Conservation (phyloP, 1,140 invertebrate species). For the Hylaeus volcanicus region DNA sequence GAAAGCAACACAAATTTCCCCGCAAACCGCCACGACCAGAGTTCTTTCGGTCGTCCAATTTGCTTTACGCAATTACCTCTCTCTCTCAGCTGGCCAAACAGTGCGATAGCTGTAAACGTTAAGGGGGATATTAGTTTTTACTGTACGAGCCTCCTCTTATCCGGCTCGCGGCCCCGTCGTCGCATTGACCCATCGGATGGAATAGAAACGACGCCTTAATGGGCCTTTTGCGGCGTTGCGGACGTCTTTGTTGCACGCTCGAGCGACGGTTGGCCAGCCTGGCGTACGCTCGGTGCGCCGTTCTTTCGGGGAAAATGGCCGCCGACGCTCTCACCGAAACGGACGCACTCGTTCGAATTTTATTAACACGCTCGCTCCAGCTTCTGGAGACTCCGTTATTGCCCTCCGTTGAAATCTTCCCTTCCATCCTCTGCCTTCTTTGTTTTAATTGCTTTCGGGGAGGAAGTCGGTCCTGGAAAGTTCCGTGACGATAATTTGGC, state of each 20-base stretch:
- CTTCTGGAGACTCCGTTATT: neutral
- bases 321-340: neutral
- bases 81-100: constrained; percentile 8
- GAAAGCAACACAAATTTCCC: neutral
- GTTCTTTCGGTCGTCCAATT: constrained; percentile 15
- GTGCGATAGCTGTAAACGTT: constrained; percentile 33
- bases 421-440: neutral
- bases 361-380: constrained; percentile 11
- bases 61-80: constrained; percentile 35
- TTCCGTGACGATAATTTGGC: too few species aligned
- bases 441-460: neutral
- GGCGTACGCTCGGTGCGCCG: too few species aligned
- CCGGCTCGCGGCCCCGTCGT: constrained; percentile 1
- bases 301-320: constrained; percentile 12
- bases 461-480: too few species aligned
- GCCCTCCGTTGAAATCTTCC: neutral
- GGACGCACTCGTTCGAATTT: constrained; percentile 12
- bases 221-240: constrained; percentile 35
- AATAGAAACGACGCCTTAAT: constrained; percentile 48
- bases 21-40: neutral
- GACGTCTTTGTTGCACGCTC: constrained; percentile 29
- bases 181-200: constrained; percentile 33
- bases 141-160: constrained; percentile 26
- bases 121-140: constrained; percentile 44
- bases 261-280: neutral